Percentiles rank a stretch among this genome's conserved stretches.
Conservation (phyloP, 2,888 invertebrate genomes). For the Sesamia inferens region DNA sequence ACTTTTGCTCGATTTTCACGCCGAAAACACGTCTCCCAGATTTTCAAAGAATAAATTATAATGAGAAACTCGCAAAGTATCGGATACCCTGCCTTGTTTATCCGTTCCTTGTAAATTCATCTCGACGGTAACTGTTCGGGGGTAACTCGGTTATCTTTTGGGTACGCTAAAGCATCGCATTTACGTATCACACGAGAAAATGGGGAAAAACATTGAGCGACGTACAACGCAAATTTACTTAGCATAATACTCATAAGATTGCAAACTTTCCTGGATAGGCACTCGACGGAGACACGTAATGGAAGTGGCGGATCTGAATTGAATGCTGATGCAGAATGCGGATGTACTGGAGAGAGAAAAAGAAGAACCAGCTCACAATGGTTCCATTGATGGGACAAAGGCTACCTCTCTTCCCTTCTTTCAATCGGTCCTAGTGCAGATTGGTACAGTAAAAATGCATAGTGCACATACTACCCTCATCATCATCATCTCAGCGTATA, state of each 20-base stretch:
- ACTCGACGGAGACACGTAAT: constrained; percentile 55
- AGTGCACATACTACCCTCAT: too few species aligned
- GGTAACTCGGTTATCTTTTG: constrained; percentile 73
- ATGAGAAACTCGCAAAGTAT: constrained; percentile 62
- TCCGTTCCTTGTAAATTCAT: constrained; percentile 60
- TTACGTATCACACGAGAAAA: constrained; percentile 65
- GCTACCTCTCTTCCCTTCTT: neutral
- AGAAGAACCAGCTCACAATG: neutral
- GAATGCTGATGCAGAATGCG: constrained; percentile 46
- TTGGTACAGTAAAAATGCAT: neutral
- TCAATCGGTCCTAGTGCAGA: neutral
- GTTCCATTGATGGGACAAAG: neutral
- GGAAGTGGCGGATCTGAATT: constrained; percentile 55
- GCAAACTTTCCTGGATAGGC: constrained; percentile 66
- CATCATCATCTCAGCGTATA: too few species aligned
- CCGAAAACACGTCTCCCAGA: constrained; percentile 51
- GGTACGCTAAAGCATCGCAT: constrained; percentile 67
- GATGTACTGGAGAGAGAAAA: constrained; percentile 28
- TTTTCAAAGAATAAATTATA: constrained; percentile 59
- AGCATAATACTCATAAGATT: constrained; percentile 70
- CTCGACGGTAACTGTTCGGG: constrained; percentile 56
- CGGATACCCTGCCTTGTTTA: constrained; percentile 58
- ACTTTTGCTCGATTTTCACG: constrained; percentile 29
- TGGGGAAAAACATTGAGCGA: constrained; percentile 66
- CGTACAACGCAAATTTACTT: constrained; percentile 69